phyloP scores from a whole-genome alignment of 2,888 invertebrate genomes.

The Lacanobia oleracea region DNA sequence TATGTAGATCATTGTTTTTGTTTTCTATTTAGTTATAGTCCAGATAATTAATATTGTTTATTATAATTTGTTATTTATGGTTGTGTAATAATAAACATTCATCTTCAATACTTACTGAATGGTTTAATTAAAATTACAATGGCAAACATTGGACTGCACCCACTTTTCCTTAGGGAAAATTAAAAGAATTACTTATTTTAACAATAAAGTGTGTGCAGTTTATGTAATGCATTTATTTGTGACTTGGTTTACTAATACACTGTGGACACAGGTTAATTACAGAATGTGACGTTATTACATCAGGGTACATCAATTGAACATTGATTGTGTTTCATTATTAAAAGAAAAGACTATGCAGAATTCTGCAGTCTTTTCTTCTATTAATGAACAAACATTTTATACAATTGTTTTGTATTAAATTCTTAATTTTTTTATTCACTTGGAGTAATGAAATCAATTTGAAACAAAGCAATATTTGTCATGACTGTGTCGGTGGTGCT shows the following conservation, averaged over 20 bases:
- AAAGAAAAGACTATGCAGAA: too few relatives aligned
- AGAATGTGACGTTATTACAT: too few relatives aligned
- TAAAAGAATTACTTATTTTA: not conserved
- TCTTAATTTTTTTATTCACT: not conserved
- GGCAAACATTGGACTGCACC: not conserved
- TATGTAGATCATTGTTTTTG: not conserved
- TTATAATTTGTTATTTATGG: not conserved
- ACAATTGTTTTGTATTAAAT: not conserved
- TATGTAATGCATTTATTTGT: not conserved
- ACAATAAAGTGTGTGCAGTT: not conserved
- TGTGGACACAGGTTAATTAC: not conserved
- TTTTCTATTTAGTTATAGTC: constrained; percentile 5
- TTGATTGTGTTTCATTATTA: too few relatives aligned
- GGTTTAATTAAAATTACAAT: constrained; percentile 14
- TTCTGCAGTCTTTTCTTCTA: not conserved
- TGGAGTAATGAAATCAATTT: too few relatives aligned
- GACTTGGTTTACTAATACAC: not conserved
- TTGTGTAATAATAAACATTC: constrained; percentile 4
- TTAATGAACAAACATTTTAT: not conserved
- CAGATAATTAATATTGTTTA: not conserved
- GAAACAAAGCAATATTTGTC: not conserved
- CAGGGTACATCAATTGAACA: too few relatives aligned
- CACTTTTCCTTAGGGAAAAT: constrained; percentile 38
- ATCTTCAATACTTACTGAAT: constrained; percentile 11
- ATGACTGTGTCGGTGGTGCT: not conserved